Conservation (phyloP, 2,888 invertebrate genomes). For the Cenopis cana region DNA sequence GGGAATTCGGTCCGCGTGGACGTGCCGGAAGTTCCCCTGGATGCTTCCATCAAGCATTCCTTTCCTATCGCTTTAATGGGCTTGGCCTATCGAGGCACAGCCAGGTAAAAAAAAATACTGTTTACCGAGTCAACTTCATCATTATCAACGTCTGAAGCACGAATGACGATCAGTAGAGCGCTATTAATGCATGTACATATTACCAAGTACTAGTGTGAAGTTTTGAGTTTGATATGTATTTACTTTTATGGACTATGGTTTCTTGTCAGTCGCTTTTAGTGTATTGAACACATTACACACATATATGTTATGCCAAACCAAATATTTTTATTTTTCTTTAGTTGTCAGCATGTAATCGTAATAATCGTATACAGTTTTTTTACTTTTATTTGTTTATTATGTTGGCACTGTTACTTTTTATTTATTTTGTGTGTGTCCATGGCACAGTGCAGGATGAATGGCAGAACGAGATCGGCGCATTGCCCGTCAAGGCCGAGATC, state of each 20-base stretch:
- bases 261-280: conserved; percentile 6
- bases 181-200: background rate
- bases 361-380: conserved; percentile 43
- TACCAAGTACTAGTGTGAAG: background rate
- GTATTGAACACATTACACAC: background rate
- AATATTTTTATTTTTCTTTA: background rate
- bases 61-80: too few species aligned
- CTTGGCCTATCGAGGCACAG: too few species aligned
- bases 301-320: background rate
- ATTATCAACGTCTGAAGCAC: too few species aligned
- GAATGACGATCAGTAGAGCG: background rate
- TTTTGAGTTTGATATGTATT: background rate
- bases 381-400: conserved; percentile 44
- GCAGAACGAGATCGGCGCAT: conserved; percentile 48
- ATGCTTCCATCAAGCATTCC: too few species aligned
- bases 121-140: too few species aligned
- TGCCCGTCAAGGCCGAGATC: conserved; percentile 63
- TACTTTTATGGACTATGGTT: background rate
- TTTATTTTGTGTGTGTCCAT: conserved; percentile 56
- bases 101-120: too few species aligned
- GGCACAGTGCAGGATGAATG: conserved; percentile 67
- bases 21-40: too few species aligned
- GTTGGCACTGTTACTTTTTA: conserved; percentile 46
- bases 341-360: conserved; percentile 34
- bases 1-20: too few species aligned